These are phyloP conservation scores for Rhea pennata DNA, from an alignment of 2,113 vertebrate genomes.

Conservation along the genomic window DNA sequence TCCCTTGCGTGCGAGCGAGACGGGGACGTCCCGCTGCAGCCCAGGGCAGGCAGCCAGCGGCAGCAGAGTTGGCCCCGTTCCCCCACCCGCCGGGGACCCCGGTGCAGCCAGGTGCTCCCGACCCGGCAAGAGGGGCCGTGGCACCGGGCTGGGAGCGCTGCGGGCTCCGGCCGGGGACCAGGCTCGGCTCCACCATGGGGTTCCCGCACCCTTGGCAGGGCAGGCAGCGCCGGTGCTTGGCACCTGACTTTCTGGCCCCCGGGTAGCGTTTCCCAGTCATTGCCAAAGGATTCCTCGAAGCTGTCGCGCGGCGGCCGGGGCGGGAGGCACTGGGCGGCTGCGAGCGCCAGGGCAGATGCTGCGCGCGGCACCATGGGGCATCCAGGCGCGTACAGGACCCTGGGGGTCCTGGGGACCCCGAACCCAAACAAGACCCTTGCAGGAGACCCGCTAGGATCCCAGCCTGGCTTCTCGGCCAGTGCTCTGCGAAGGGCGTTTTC, in stretches of 20 bases:
- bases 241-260: not conserved
- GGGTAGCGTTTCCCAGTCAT: not conserved
- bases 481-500: not conserved
- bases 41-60: rapidly evolving
- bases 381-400: no score
- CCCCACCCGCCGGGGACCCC: not conserved
- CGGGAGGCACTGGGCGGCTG: rapidly evolving
- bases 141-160: rapidly evolving
- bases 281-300: constrained; percentile 20
- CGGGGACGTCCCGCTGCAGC: not conserved
- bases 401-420: not conserved
- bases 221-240: no score
- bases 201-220: no score
- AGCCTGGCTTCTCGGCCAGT: rapidly evolving
- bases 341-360: not conserved
- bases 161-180: not conserved
- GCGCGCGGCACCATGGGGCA: no score
- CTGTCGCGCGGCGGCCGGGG: not conserved
- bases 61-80: rapidly evolving
- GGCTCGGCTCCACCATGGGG: no score
- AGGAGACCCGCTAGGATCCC: not conserved
- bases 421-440: not conserved
- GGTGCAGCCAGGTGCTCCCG: not conserved
- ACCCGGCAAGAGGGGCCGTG: not conserved
- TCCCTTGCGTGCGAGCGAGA: not conserved